Evolutionary conservation across 2,888 invertebrate species (phyloP).

Genomic region (Barypeithes pellucidus): DNA sequence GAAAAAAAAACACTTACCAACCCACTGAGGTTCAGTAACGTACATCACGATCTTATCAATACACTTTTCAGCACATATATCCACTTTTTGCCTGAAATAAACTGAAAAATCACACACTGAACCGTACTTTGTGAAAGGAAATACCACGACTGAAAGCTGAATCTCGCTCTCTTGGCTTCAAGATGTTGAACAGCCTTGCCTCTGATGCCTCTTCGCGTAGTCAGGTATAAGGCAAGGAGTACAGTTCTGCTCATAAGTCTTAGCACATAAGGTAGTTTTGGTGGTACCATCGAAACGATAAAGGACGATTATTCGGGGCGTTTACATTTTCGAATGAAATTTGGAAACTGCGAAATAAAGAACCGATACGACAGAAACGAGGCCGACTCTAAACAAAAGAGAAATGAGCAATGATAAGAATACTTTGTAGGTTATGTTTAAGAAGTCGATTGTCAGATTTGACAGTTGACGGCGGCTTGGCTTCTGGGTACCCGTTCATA

Average conservation of each 20-base stretch:
- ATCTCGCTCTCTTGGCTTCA: conserved; percentile 46
- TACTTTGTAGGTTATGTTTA: no score
- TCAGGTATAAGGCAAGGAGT: conserved; percentile 51
- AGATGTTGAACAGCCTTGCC: conserved; percentile 54
- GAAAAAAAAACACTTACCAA: conserved; percentile 35
- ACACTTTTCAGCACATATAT: conserved; percentile 32
- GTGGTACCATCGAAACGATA: conserved; percentile 13
- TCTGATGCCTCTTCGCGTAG: conserved; percentile 51
- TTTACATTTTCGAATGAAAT: not conserved
- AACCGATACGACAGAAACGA: no score
- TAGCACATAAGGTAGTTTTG: conserved; percentile 38
- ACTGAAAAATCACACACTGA: conserved; percentile 29
- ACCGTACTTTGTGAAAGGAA: conserved; percentile 36
- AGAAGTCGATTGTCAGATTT: no score
- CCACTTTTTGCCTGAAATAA: conserved; percentile 18
- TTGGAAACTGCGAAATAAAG: no score
- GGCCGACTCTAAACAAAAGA: no score
- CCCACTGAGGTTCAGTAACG: conserved; percentile 45
- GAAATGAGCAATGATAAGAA: no score
- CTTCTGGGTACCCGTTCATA: no score
- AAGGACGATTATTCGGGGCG: not conserved
- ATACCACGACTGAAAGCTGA: conserved; percentile 46
- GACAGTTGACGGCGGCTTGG: no score
- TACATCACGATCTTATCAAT: conserved; percentile 38
- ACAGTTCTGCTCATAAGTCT: conserved; percentile 43